phyloP scores from a whole-genome alignment of 1,140 invertebrate species.

The Sweltsa coloradensis region DNA sequence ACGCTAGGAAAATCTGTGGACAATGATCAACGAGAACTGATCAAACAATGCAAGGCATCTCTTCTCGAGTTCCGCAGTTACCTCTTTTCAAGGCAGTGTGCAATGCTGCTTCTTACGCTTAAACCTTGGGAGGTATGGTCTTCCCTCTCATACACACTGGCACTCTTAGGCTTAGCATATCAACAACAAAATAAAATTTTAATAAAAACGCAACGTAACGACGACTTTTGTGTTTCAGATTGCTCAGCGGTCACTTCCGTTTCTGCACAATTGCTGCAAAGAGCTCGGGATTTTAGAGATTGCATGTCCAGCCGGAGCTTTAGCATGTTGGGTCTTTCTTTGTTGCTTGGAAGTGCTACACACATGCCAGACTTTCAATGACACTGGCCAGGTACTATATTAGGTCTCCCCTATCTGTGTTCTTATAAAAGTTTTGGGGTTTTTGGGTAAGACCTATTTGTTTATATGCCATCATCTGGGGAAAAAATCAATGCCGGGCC shows the following conservation, averaged over 20 bases:
- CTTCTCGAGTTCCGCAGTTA: constrained; percentile 88
- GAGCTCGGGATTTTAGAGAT: constrained; percentile 72
- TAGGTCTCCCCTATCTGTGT: too few relatives aligned
- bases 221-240: constrained; percentile 49
- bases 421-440: too few relatives aligned
- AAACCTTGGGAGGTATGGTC: constrained; percentile 68
- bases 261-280: constrained; percentile 73
- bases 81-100: constrained; percentile 85
- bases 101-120: constrained; percentile 63
- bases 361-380: constrained; percentile 53
- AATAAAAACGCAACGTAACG: too few relatives aligned
- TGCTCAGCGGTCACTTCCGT: constrained; percentile 69
- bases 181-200: not conserved
- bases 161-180: not conserved
- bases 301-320: constrained; percentile 60
- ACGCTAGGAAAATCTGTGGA: constrained; percentile 54
- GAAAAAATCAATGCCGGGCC: too few relatives aligned
- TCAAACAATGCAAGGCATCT: constrained; percentile 55
- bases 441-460: too few relatives aligned
- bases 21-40: constrained; percentile 50
- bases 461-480: too few relatives aligned
- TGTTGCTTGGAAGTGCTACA: constrained; percentile 81
- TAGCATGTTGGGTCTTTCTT: constrained; percentile 87
- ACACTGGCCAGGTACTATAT: constrained; percentile 50
- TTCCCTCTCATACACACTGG: not conserved